Base-by-base conservation (phyloP, 37 sponge, comb jelly and placozoan genomes). In the Axinella damicornis region DNA sequence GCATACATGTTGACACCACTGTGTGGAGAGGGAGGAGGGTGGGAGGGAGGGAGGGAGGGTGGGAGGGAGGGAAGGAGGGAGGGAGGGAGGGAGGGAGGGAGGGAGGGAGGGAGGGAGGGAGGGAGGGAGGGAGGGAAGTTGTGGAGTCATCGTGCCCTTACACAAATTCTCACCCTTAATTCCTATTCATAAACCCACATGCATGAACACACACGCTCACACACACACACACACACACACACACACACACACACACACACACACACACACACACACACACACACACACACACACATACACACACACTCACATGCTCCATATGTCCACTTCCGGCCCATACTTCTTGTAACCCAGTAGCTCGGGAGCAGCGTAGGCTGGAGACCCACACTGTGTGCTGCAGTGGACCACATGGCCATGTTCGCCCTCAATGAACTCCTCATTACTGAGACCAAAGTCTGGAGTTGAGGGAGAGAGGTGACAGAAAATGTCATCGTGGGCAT, bases 1-100 rank as follows among this genome's bases (percentile, higher is more conserved):
- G 99, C 99, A 82, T 91, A 99, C 97, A 99, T 95, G 86, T 99
- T 96, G 31, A 99, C 94, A 41, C 99, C 99, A 69, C 98, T 97
- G 74, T 1, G 84, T 25, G 25, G 56, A 59, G 65, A 16, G 27
- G 22, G 31, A 53, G 25, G 25, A 60, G 35, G 46, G 33, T 22
- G 25, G 13, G 62, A 59, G 64, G 33, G 37, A 33, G 13, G 46
- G 9, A 46, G 46, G 9, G 46, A 46, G 46, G 9, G 46, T 12
- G 9, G 68, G 39, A 22, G 25, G 18, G 56, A 25, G 32, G 15
- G 34, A 58, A 52, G 33, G 24, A 12, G 37, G 35, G 31, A 21
- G 2, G 28, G 11, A 46, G 46, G 46, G 46, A 46, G 46, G 46
- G 46, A 46, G 46, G 46, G 46, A 46, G 46, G 46, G 46, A 46